Percentiles rank a stretch among this genome's conserved stretches.
These are phyloP conservation scores for Zaprionus africanus DNA, from an alignment of 1,140 invertebrate genomes.

Conservation along the genomic window DNA sequence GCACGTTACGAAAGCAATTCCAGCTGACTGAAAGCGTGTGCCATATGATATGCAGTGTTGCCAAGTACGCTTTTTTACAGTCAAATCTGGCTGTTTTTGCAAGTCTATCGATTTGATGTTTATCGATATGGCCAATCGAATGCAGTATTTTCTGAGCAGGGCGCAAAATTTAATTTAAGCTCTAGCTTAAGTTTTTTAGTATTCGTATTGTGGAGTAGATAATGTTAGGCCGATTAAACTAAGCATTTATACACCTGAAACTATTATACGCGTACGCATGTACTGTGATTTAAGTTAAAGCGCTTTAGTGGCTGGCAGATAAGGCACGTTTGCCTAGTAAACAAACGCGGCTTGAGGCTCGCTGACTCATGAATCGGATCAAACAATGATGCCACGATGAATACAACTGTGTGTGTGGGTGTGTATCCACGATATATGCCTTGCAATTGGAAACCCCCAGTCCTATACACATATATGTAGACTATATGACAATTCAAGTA, in stretches of 20 bases:
- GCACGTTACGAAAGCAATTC: constrained; percentile 32
- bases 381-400: constrained; percentile 23
- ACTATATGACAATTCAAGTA: constrained; percentile 2
- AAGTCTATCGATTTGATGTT: neutral
- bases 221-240: neutral
- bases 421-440: neutral
- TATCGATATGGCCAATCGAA: constrained; percentile 1
- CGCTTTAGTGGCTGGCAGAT: constrained; percentile 25
- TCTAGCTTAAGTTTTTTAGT: neutral
- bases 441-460: constrained; percentile 41
- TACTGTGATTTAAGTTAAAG: neutral
- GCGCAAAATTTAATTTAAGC: neutral
- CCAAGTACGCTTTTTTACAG: no score
- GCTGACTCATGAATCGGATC: constrained; percentile 62
- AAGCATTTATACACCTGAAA: neutral
- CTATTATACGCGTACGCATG: neutral
- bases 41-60: neutral
- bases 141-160: neutral
- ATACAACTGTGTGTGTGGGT: neutral
- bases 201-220: neutral
- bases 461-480: constrained; percentile 13
- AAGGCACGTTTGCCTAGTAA: constrained; percentile 53
- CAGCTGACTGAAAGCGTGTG: neutral
- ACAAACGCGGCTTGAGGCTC: constrained; percentile 16
- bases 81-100: no score